Conservation (phyloP, 2,888 invertebrate species). For the Vannuccia rotundouncinata region DNA sequence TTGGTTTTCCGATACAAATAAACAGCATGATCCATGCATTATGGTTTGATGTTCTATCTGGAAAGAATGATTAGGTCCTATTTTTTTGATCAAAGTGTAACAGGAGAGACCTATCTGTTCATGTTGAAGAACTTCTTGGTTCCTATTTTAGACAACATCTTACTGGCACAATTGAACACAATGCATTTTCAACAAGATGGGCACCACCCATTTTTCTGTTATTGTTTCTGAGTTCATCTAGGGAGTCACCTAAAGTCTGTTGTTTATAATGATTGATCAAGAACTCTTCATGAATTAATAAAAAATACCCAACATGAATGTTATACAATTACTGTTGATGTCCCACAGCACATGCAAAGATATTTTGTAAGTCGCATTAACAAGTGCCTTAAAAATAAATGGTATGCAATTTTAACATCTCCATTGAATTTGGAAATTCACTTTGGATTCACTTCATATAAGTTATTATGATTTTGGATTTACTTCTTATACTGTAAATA, state of each 20-base stretch:
- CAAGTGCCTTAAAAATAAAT: background rate
- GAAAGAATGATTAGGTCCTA: background rate
- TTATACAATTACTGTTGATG: constrained; percentile 1
- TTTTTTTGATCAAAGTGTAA: background rate
- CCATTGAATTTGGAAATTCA: background rate
- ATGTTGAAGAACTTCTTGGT: constrained; percentile 12
- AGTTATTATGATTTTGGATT: background rate
- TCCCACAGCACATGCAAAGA: background rate
- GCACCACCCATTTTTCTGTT: background rate
- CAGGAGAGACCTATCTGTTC: constrained; percentile 15
- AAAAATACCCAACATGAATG: background rate
- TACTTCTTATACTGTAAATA: background rate
- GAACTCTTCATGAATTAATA: constrained; percentile 14
- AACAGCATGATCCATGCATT: constrained; percentile 7
- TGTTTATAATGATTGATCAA: constrained; percentile 6
- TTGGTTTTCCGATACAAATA: constrained; percentile 13
- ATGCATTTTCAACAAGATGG: constrained; percentile 16
- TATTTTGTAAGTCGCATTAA: background rate
- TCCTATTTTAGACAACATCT: constrained; percentile 8
- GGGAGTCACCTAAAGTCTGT: constrained; percentile 7
- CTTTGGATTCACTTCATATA: too few species aligned
- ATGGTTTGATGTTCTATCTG: constrained; percentile 8
- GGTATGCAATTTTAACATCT: background rate
- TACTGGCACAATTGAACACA: constrained; percentile 10
- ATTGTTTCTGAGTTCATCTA: constrained; percentile 6